phyloP scores from a whole-genome alignment of 2,888 invertebrate genomes.

The Odontomyia ornata region DNA sequence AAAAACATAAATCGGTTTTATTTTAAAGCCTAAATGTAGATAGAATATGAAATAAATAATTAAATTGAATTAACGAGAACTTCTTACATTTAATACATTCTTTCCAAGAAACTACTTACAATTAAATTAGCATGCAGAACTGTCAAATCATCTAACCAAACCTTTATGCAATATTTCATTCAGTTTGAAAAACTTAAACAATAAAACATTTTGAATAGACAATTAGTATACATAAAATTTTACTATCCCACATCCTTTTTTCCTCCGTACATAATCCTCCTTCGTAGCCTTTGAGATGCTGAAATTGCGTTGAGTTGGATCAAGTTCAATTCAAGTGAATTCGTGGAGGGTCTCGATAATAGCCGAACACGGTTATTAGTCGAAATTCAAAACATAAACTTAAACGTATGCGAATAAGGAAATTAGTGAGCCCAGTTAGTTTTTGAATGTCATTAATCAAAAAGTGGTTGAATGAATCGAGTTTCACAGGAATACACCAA shows the following conservation, averaged over 20 bases:
- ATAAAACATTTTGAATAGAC: conserved; percentile 6
- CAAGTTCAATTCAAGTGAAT: not conserved
- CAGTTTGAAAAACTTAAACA: not conserved
- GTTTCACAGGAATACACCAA: not conserved
- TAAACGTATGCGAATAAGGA: too few relatives aligned
- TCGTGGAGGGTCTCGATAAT: conserved; percentile 5
- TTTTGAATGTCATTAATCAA: conserved; percentile 26
- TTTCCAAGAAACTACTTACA: too few relatives aligned
- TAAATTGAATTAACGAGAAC: too few relatives aligned
- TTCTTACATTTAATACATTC: too few relatives aligned
- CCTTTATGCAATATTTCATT: not conserved
- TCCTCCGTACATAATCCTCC: not conserved
- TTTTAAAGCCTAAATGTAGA: too few relatives aligned
- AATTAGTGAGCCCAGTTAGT: not conserved
- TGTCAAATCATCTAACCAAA: too few relatives aligned
- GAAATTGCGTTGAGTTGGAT: not conserved
- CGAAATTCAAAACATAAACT: not conserved
- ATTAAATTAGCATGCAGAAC: too few relatives aligned
- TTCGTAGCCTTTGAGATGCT: not conserved
- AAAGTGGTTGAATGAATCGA: not conserved
- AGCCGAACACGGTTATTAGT: not conserved
- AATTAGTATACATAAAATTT: conserved; percentile 15
- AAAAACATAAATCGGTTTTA: too few relatives aligned
- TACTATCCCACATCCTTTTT: conserved; percentile 4
- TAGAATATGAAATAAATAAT: too few relatives aligned